Evolutionary conservation across 2,797 vertebrate genomes (phyloP), one percentile per base, ranked within the genome.

Genomic region (Cottoperca gobio): DNA sequence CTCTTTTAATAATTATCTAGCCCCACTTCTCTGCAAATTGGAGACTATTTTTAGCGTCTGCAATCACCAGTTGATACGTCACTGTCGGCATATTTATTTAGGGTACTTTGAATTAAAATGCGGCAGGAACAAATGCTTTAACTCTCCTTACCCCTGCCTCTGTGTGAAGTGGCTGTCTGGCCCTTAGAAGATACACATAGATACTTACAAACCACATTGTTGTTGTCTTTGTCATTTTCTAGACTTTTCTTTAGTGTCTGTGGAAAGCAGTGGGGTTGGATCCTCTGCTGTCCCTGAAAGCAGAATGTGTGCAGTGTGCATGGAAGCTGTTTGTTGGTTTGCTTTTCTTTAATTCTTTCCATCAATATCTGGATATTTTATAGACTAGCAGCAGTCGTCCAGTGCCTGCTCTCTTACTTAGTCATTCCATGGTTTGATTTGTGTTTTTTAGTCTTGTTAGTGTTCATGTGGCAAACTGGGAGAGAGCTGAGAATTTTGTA

Each of bases 381-480:
- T 69, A 77, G 69, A 77, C 59, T 33, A 35, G 78, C 65, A 70
- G 59, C 81, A 55, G 78, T 65, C 52, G 45, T 71, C 42, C 35
- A 24, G 58, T 9, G 73, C 72, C 64, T 73, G 76, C 79, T 75
- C 37, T 81, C 78, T 72, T 70, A 71, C 63, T 81, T 73, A 81
- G 63, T 90, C 92, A 93, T 94, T 94, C 92, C 92, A 87, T 86
- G 53, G 48, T 86, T 91, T 86, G 16, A 68, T 92, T 88, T 86
- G 81, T 84, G 77, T 91, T 33, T 66, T 74, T 45, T 90, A 53
- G 67, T 85, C 43, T 76, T 76, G 55, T 79, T 81, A 37, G 83
- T 52, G 62, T 82, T 33, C 48, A 48, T 74, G 59, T 21, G 50
- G 65, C 73, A 64, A 42, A 69, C 70, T 70, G 78, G 66, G 54